Base-by-base conservation (phyloP, 2,888 invertebrate species). In the Cybosia mesomella region DNA sequence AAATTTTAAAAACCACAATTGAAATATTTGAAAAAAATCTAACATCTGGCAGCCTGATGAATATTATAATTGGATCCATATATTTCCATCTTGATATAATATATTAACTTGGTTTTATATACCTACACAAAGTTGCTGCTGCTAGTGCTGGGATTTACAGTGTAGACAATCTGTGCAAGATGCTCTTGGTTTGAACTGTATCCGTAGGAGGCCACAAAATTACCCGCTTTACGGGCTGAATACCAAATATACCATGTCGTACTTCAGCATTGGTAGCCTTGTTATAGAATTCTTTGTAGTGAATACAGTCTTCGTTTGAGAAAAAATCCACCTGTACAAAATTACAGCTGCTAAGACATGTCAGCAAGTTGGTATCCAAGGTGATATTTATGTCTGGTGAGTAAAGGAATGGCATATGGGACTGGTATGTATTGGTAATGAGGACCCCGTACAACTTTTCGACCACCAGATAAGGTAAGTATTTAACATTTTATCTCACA, bases 11-110 rank as follows among this genome's bases (percentile, higher is more conserved):
- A 57, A 53, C 53, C 39, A 24, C 53, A 55, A 66, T 68, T 58
- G 59, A 70, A 70, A 66, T 54, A 58, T 64, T 24, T 36, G 11
- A 60, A 65, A 64, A 36, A 71, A 54, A 70, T 43, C 58, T 59
- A 77, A 75, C 80, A 80, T 79, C 80, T 81, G 80, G 79, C 75
- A 69, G 57, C 68, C 66, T 68, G 11, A 71, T 81, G 70, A 73
- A 79, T 80, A 70, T 77, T 75, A 32, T 39, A 71, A 62, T 73
- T 24, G 32, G 39, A 54, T 55, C 22, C 64, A 34, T 58, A 67
- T 67, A 15, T 62, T 62, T 62, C 13, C 67, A 62, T 62, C 58
- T 66, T 36, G 15, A 32, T 63, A 54, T 15, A 60, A 55, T 64
- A 63, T 21, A 58, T 63, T 63, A 54, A 34, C 49, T n/a, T 49